Percentiles rank a stretch among this genome's conserved stretches.
Conservation (phyloP, 2,797 vertebrate species). For the Girardinus metallicus region DNA sequence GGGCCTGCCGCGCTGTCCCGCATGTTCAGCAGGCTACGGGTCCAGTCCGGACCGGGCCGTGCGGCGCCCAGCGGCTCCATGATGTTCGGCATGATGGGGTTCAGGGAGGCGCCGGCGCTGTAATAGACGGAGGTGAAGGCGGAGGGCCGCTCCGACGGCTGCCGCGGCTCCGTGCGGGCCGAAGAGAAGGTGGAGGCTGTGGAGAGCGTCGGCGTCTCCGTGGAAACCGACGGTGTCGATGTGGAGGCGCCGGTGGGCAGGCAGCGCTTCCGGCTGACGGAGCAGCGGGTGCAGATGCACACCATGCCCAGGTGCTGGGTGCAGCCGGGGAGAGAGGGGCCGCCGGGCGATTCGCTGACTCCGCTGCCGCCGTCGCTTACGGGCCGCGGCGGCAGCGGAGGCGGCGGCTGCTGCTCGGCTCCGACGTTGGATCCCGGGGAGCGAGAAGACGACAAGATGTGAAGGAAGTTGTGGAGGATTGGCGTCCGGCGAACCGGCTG, state of each 20-base stretch:
- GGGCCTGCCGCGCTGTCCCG: constrained; percentile 80
- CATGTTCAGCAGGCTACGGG: constrained; percentile 90
- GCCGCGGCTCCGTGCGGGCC: constrained; percentile 91
- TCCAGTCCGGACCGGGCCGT: constrained; percentile 81
- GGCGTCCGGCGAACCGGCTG: constrained; percentile 97
- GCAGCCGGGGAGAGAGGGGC: constrained; percentile 88
- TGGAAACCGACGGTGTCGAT: constrained; percentile 71
- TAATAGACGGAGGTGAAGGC: constrained; percentile 98
- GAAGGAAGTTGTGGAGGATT: constrained; percentile 98
- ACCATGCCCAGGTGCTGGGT: constrained; percentile 96
- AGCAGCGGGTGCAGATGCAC: constrained; percentile 95
- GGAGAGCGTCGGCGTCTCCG: constrained; percentile 73
- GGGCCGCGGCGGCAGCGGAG: constrained; percentile 61
- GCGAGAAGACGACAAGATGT: constrained; percentile 95
- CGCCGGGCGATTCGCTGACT: constrained; percentile 80
- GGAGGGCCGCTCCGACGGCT: constrained; percentile 89
- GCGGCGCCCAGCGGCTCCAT: constrained; percentile 71
- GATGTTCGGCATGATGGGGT: constrained; percentile 78
- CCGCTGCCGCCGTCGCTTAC: constrained; percentile 36
- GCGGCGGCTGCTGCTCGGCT: constrained; percentile 79
- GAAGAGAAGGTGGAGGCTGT: constrained; percentile 89
- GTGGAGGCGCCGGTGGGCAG: constrained; percentile 79
- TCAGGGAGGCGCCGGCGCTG: constrained; percentile 87
- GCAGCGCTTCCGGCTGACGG: constrained; percentile 82
- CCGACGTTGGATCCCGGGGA: constrained; percentile 88